phyloP scores from a whole-genome alignment of 2,888 invertebrate genomes.

The Frankliniella intonsa region DNA sequence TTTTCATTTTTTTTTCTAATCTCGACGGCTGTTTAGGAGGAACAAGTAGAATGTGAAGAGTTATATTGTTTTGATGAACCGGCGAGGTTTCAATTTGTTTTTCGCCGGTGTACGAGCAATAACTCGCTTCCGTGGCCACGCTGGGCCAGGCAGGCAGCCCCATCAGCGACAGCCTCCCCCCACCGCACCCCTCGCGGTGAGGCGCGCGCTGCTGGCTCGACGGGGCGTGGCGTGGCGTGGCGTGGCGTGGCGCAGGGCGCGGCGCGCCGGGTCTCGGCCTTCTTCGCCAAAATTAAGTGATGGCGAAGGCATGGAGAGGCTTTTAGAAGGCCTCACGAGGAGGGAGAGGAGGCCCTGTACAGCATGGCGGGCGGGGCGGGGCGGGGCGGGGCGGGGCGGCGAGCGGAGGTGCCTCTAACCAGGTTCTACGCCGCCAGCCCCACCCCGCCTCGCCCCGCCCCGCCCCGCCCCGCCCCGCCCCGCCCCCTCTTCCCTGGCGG shows the following conservation, averaged over 20 bases:
- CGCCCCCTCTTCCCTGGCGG: too few relatives aligned
- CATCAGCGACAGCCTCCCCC: background rate
- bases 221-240: background rate
- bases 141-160: background rate
- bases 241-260: background rate
- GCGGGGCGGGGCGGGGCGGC: too few relatives aligned
- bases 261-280: background rate
- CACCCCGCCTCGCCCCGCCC: too few relatives aligned
- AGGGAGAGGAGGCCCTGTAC: background rate
- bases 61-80: too few relatives aligned
- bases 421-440: constrained; percentile 3
- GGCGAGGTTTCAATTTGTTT: too few relatives aligned
- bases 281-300: constrained; percentile 8
- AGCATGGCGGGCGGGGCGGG: background rate
- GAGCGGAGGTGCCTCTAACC: background rate
- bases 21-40: too few relatives aligned
- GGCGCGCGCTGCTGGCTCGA: background rate
- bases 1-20: too few relatives aligned
- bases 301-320: constrained; percentile 18
- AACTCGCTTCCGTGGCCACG: background rate
- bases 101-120: background rate
- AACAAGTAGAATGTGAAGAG: too few relatives aligned
- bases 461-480: too few relatives aligned
- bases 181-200: background rate
- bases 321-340: constrained; percentile 12